Percentiles rank a stretch among this genome's conserved stretches.
Evolutionary conservation across 2,797 vertebrate species (phyloP).

Genomic region (Falco biarmicus): DNA sequence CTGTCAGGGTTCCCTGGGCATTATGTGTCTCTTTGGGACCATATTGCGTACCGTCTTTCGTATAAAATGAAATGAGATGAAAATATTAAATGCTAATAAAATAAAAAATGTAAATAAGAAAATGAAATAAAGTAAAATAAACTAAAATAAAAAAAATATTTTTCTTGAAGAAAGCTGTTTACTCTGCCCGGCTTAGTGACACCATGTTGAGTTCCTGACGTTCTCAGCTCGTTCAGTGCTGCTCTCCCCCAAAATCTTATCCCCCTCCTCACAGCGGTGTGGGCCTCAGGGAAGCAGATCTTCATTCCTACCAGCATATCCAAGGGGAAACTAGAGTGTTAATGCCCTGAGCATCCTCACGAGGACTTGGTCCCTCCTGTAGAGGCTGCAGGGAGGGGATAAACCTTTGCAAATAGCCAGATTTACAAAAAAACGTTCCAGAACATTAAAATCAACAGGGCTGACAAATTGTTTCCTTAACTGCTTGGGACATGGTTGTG

Average conservation of each 20-base stretch:
- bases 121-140: too few species aligned
- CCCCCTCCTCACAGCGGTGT: rapidly evolving
- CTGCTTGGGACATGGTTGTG: too few species aligned
- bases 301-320: not conserved
- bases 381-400: not conserved
- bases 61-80: not conserved
- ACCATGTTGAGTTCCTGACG: not conserved
- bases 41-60: not conserved
- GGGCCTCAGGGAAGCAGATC: not conserved
- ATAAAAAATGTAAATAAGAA: too few species aligned
- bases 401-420: not conserved
- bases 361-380: not conserved
- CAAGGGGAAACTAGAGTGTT: not conserved
- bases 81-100: not conserved
- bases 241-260: not conserved
- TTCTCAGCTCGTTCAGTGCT: not conserved
- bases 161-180: not conserved
- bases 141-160: not conserved
- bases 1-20: not conserved
- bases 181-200: not conserved
- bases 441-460: too few species aligned
- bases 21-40: not conserved
- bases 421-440: not conserved
- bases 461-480: too few species aligned
- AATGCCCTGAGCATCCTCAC: not conserved